phyloP scores from a whole-genome alignment of 2,888 invertebrate species.

The Pammene fasciana region DNA sequence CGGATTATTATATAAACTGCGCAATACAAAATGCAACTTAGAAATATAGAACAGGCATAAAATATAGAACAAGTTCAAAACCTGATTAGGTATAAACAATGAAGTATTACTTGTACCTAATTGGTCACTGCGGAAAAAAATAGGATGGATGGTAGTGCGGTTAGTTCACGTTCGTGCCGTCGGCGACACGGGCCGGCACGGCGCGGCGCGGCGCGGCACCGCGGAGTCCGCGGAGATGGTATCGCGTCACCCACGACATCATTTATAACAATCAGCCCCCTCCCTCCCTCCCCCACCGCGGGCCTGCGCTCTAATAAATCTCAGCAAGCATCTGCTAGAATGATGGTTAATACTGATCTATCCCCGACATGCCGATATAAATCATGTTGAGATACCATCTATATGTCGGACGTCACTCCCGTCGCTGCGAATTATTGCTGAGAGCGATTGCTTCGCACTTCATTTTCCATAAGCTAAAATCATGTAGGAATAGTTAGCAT shows the following conservation, averaged over 20 bases:
- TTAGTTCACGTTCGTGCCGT: neutral
- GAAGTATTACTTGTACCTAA: too few species aligned
- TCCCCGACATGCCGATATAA: conserved; percentile 3
- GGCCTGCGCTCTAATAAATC: conserved; percentile 33
- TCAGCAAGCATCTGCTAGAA: conserved; percentile 3
- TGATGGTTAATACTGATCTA: conserved; percentile 16
- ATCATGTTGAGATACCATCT: conserved; percentile 27
- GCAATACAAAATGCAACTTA: too few species aligned
- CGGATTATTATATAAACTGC: too few species aligned
- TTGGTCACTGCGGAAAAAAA: too few species aligned
- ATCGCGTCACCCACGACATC: conserved; percentile 33
- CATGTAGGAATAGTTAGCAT: too few species aligned
- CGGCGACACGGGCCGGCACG: neutral
- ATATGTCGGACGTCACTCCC: neutral
- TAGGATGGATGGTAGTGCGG: too few species aligned
- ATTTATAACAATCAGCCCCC: conserved; percentile 41
- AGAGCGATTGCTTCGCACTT: conserved; percentile 27
- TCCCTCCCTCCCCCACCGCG: neutral
- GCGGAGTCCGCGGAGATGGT: conserved; percentile 25
- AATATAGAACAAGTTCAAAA: too few species aligned
- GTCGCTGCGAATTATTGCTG: conserved; percentile 6
- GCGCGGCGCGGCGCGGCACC: conserved; percentile 4
- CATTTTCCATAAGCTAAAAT: neutral
- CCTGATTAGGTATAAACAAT: too few species aligned
- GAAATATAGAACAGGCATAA: too few species aligned